Percentiles rank a stretch among this genome's conserved stretches.
Conservation (phyloP, 1,140 invertebrate genomes). For the Telenomus remus region DNA sequence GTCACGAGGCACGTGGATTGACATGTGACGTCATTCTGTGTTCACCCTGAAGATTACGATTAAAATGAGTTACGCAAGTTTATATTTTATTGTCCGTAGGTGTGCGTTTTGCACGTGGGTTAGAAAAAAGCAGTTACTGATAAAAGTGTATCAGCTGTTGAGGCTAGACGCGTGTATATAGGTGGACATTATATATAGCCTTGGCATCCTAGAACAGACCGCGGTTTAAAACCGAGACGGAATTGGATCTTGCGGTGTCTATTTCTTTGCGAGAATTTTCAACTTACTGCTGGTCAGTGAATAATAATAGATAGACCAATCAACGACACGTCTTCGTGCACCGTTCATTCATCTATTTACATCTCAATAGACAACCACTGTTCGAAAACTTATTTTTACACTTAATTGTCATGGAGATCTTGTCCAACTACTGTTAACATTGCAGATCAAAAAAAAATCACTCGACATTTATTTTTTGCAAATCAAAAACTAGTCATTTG, state of each 20-base stretch:
- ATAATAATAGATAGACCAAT: slow-evolving; percentile 42
- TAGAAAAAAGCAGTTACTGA: not conserved
- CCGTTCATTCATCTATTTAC: slow-evolving; percentile 1
- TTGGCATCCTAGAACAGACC: slow-evolving; percentile 24
- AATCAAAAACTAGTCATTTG: too few relatives aligned
- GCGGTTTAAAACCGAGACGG: slow-evolving; percentile 14
- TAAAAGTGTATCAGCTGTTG: slow-evolving; percentile 15
- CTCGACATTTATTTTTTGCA: too few relatives aligned
- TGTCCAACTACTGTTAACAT: too few relatives aligned
- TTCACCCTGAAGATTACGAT: not conserved
- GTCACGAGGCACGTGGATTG: not conserved
- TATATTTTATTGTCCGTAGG: not conserved
- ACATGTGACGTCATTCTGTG: not conserved
- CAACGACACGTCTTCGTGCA: slow-evolving; percentile 26
- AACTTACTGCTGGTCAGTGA: slow-evolving; percentile 21
- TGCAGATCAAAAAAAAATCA: too few relatives aligned
- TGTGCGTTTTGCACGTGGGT: not conserved
- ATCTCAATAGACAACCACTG: slow-evolving; percentile 1
- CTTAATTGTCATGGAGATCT: too few relatives aligned
- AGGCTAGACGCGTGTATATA: slow-evolving; percentile 4
- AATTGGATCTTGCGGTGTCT: slow-evolving; percentile 35
- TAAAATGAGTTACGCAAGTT: not conserved
- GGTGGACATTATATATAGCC: slow-evolving; percentile 26
- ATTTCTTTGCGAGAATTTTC: slow-evolving; percentile 35
- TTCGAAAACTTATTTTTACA: not conserved